Conservation (phyloP, 2,113 vertebrate species). For the Eulemur rufifrons region DNA sequence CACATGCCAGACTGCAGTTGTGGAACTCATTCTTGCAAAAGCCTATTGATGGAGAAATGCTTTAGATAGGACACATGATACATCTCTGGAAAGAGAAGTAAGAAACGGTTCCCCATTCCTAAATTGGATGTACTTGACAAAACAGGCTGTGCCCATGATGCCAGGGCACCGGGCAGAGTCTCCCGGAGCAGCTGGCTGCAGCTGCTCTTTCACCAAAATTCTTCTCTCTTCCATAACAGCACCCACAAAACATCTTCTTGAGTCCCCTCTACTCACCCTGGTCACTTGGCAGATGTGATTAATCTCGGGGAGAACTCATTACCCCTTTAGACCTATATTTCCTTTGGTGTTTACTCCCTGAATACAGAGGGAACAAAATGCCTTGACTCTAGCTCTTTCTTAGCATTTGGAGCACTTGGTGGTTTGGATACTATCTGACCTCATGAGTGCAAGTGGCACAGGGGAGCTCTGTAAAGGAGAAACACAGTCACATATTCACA, state of each 20-base stretch:
- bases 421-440: background rate
- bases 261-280: background rate
- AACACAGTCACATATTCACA: background rate
- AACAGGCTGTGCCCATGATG: background rate
- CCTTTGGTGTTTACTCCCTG: background rate
- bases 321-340: background rate
- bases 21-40: constrained; percentile 57
- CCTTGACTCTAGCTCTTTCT: background rate
- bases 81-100: constrained; percentile 50
- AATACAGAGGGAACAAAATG: background rate
- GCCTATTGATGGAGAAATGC: background rate
- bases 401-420: background rate
- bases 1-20: constrained; percentile 21
- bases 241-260: background rate
- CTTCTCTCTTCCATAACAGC: background rate
- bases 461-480: background rate
- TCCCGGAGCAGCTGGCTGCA: constrained; percentile 36
- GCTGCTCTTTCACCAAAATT: background rate
- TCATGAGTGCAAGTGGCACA: background rate
- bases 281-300: background rate
- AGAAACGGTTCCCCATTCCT: background rate
- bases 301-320: background rate
- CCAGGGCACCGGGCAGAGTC: background rate
- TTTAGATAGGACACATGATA: constrained; percentile 51
- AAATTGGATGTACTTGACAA: constrained; percentile 8